A percentile compares a stretch with the other conserved stretches of the same genome.
Evolutionary conservation across 2,888 invertebrate species (phyloP).

Genomic region (Agrotis puta): DNA sequence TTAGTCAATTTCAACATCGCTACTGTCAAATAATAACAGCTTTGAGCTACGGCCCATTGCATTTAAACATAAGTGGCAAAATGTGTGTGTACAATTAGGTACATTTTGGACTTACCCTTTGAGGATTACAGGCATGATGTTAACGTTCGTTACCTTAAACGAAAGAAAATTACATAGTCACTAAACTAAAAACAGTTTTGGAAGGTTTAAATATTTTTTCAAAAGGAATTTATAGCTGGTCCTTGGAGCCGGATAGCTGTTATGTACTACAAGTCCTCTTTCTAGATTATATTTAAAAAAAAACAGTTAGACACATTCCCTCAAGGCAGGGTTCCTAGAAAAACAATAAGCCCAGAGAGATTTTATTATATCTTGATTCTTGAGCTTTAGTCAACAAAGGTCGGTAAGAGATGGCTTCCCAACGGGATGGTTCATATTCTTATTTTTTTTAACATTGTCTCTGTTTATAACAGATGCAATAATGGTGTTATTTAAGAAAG

Average conservation of each 20-base stretch:
- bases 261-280: conserved; percentile 15
- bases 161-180: no score
- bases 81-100: no score
- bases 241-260: neutral
- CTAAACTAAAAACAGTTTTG: no score
- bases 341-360: conserved; percentile 34
- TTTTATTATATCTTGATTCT: conserved; percentile 39
- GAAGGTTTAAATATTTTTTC: no score
- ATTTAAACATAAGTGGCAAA: no score
- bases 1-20: neutral
- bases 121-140: no score
- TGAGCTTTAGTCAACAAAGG: conserved; percentile 16
- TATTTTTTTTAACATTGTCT: conserved; percentile 4
- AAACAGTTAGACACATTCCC: conserved; percentile 34
- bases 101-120: no score
- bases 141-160: neutral
- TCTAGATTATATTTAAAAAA: conserved; percentile 33
- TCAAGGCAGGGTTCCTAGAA: conserved; percentile 15
- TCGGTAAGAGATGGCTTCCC: conserved; percentile 43
- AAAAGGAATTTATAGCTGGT: neutral
- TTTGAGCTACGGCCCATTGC: neutral
- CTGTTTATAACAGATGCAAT: neutral
- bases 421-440: conserved; percentile 12
- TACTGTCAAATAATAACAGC: neutral
- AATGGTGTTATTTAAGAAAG: neutral